Conservation (phyloP, 2,797 vertebrate genomes). For the Etheostoma nigrum region DNA sequence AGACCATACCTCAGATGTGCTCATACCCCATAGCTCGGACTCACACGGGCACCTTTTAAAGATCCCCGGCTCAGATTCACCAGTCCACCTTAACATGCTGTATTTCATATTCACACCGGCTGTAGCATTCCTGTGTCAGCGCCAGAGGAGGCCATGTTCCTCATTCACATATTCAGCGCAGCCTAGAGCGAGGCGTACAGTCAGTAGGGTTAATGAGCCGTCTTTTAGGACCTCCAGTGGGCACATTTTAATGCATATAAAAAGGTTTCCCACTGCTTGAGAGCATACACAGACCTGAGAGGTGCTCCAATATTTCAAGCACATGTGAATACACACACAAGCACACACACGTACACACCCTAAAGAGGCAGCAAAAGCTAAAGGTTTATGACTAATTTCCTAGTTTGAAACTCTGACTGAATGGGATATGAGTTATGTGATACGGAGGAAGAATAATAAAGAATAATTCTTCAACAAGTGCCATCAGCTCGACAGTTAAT, state of each 20-base stretch:
- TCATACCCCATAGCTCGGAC: conserved; percentile 55
- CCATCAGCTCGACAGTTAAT: background rate
- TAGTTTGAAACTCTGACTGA: background rate
- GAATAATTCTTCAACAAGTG: background rate
- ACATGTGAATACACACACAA: conserved; percentile 19
- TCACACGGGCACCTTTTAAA: conserved; percentile 60
- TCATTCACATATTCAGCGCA: conserved; percentile 52
- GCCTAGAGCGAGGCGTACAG: background rate
- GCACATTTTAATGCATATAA: conserved; percentile 71
- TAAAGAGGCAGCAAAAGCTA: background rate
- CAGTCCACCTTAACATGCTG: conserved; percentile 50
- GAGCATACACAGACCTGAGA: conserved; percentile 40
- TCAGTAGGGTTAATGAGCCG: conserved; percentile 42
- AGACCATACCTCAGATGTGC: conserved; percentile 56
- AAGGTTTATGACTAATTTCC: conserved; percentile 9
- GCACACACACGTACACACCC: conserved; percentile 2
- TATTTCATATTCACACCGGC: conserved; percentile 73
- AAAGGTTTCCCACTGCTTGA: conserved; percentile 61
- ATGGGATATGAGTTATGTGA: background rate
- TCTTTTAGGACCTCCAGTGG: conserved; percentile 51
- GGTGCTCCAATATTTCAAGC: conserved; percentile 24
- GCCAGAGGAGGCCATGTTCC: conserved; percentile 40
- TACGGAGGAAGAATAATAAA: background rate
- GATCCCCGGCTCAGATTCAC: conserved; percentile 45
- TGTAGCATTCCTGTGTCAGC: conserved; percentile 59